Evolutionary conservation across 2,113 vertebrate genomes (phyloP), one percentile per base, ranked within the genome.

Genomic region (Crotalus viridis): DNA sequence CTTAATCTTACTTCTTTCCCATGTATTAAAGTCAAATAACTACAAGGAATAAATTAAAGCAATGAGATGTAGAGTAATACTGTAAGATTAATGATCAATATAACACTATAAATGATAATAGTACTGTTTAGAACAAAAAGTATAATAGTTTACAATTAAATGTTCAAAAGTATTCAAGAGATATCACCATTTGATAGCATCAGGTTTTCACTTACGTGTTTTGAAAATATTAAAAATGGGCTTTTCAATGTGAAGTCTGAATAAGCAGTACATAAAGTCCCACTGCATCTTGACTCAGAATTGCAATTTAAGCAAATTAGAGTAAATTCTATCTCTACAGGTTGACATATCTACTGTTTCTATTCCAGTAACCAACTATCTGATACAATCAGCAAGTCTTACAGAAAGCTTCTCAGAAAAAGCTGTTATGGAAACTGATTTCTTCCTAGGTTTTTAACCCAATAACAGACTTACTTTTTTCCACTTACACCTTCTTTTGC

Each of bases 21-120:
- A 1, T 74, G 0, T 3, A 51, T 19, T 24, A n/a, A 39, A 10
- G 3, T 52, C 69, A 43, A 92, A 88, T 61, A 56, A 92, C 15
- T 89, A 28, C 17, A 24, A 13, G 24, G 87, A 1, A 81, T 19
- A 89, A 10, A 12, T n/a, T 85, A 1, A 0, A 1, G 57, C 13
- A 0, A 0, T 0, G 3, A n/a, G n/a, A 22, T 0, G 69, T 81
- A 0, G 64, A 91, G 7, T 33, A 39, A 15, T 46, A 4, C 26
- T 0, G 57, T 2, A 55, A 0, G 8, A 4, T 0, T 24, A 0
- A 88, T 28, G 56, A 8, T 12, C 85, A 0, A 5, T 22, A 33
- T 17, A 88, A 15, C 33, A 51, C 5, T n/a, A 51, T 28, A 43
- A 91, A 5, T 13, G 21, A 46, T 43, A n/a, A 26, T 28, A 24